Evolutionary conservation across 1,140 invertebrate genomes (phyloP).

Genomic region (Papilio helenus): DNA sequence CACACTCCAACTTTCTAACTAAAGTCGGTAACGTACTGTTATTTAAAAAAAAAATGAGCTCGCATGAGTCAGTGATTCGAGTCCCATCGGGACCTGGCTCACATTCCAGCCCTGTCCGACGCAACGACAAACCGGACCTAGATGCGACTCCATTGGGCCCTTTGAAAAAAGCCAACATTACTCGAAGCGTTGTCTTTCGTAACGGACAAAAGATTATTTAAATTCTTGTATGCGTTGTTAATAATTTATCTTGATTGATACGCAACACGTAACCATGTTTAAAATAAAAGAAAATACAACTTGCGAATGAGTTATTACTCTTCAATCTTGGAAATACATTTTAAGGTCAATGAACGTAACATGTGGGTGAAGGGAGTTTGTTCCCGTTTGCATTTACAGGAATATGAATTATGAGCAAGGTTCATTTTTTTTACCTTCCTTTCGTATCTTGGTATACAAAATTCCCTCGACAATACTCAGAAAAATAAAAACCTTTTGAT

Average conservation of each 20-base stretch:
- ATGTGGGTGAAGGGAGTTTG: conserved; percentile 9
- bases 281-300: not conserved
- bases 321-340: conserved; percentile 20
- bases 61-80: conserved; percentile 71
- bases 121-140: conserved; percentile 74
- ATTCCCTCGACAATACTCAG: not conserved
- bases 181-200: not conserved
- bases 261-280: not conserved
- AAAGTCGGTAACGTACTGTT: conserved; percentile 41
- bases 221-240: not conserved
- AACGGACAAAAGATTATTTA: conserved; percentile 28
- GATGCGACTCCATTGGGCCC: conserved; percentile 37
- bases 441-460: not conserved
- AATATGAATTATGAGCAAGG: conserved; percentile 12
- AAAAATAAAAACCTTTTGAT: not conserved
- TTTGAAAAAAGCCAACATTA: conserved; percentile 31
- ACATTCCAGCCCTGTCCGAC: conserved; percentile 73
- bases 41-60: conserved; percentile 62
- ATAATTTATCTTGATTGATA: not conserved
- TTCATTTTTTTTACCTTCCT: conserved; percentile 9
- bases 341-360: conserved; percentile 16
- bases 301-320: conserved; percentile 7
- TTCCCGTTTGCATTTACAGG: conserved; percentile 21
- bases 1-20: conserved; percentile 36
- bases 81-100: conserved; percentile 76